Base-by-base conservation (phyloP, 53 echinoderm and acorn worm species). In the Echinarachnius parma region DNA sequence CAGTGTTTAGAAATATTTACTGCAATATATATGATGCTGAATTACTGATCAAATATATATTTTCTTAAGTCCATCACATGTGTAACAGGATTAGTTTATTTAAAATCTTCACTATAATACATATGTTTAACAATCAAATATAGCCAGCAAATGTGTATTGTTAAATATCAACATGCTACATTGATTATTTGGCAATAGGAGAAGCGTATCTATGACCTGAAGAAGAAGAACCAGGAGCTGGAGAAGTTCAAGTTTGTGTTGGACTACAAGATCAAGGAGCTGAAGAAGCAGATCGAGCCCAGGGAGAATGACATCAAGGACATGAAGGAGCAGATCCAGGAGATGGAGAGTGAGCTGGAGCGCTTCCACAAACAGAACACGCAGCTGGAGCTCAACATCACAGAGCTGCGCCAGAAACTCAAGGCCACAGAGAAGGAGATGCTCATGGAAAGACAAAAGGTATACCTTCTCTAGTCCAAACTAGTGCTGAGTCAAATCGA, bases 171-270 rank as follows among this genome's bases (percentile, higher is more conserved):
- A n/a, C n/a, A n/a, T n/a, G n/a, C n/a, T n/a, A n/a, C n/a, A n/a
- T n/a, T n/a, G n/a, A n/a, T n/a, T n/a, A n/a, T n/a, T n/a, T n/a
- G n/a, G n/a, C n/a, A n/a, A 61, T 52, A 96, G 98, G 98, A 98
- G 66, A 98, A 98, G 75, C 85, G 98, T 75, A 98, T 98, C 71
- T 98, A 98, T 49, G 98, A 98, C 45, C 64, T 98, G 49, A 98
- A 96, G 86, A 98, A 98, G 88, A 98, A 98, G 83, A 98, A 98
- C 81, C 98, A 98, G 66, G 98, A 98, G 57, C 63, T 98, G 80
- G 98, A 96, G 86, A 98, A 98, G 76, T 98, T 98, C 81, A 98
- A 92, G 80, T 96, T 98, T 86, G 98, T 98, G 27, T 61, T 98
- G 80, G 98, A 98, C 61, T 98, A 92, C 86, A 98, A 98, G 83